Percentiles rank a stretch among this genome's conserved stretches.
These are phyloP conservation scores for Bombus balteatus DNA, from an alignment of 1,140 invertebrate species.

Conservation along the genomic window DNA sequence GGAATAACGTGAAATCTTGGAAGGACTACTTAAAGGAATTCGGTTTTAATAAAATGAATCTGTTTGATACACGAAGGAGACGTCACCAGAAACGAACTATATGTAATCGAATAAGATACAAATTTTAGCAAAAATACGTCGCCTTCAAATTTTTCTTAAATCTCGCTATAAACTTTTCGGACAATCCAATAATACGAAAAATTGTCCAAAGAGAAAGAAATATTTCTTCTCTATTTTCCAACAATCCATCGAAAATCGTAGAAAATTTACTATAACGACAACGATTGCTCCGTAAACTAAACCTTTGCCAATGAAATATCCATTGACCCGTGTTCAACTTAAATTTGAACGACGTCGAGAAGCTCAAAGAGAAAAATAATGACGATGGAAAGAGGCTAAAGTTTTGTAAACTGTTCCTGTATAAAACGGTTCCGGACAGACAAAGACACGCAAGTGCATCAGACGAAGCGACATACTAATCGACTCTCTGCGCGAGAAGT, in stretches of 20 bases:
- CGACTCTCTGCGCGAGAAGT: not conserved
- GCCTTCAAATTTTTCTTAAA: not conserved
- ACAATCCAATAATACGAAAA: not conserved
- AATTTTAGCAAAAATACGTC: not conserved
- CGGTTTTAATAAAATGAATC: too few species aligned
- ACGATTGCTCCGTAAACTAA: not conserved
- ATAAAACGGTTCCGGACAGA: not conserved
- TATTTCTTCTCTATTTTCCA: not conserved
- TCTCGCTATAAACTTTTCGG: not conserved
- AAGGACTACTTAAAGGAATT: too few species aligned
- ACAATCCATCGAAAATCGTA: not conserved
- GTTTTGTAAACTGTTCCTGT: not conserved
- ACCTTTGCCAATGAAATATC: not conserved
- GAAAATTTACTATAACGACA: not conserved
- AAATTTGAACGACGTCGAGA: not conserved
- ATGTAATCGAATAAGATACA: too few species aligned
- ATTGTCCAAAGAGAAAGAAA: not conserved
- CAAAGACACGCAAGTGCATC: not conserved
- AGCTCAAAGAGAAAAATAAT: not conserved
- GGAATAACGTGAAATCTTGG: too few species aligned
- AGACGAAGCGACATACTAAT: constrained; percentile 13
- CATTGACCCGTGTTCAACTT: not conserved
- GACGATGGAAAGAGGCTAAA: not conserved
- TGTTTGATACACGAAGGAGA: too few species aligned
- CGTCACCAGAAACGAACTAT: too few species aligned